Base-by-base conservation (phyloP, 2,113 vertebrate species). In the Seriola aureovittata region DNA sequence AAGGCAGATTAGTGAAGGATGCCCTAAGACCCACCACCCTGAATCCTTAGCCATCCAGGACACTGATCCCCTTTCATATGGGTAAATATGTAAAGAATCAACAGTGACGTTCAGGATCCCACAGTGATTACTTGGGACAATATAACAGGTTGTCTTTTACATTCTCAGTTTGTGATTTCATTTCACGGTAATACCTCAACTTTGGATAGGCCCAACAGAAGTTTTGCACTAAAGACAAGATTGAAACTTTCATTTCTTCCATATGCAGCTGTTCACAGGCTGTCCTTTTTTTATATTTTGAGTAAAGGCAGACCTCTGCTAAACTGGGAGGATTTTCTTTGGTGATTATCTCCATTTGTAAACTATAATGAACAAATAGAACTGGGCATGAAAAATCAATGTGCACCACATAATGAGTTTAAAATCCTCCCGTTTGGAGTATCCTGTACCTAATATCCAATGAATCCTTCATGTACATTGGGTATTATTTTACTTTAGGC, bases 21-120 rank as follows among this genome's bases (percentile, higher is more conserved):
- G 34, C 34, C 40, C 21, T 59, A 65, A 21, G 14, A 69, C 54
- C 44, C 58, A 73, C 13, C 38, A 42, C n/a, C 25, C 42, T 68
- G 57, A 73, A 81, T 70, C 68, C 42, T 46, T 32, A 46, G 32
- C 34, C 55, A 34, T 40, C 44, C 42, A 42, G 38, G 17, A 36
- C 64, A 76, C 69, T 34, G 72, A 91, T 85, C 78, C 80, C 29
- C 14, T 63, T 77, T 88, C 54, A 82, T 82, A 85, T 75, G 70
- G 29, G 75, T 86, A 64, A 84, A 86, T 87, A 86, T 90, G 90
- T 86, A 57, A 46, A 86, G 81, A 88, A 88, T 85, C 72, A 90
- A 85, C 81, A 85, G 4, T 63, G 59, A 78, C 58, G 36, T 74
- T 67, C 60, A 42, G 73, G 64, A 88, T 70, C 63, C 72, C 60